phyloP scores from a whole-genome alignment of 2,113 vertebrate species.

The Macheiramphus alcinus region DNA sequence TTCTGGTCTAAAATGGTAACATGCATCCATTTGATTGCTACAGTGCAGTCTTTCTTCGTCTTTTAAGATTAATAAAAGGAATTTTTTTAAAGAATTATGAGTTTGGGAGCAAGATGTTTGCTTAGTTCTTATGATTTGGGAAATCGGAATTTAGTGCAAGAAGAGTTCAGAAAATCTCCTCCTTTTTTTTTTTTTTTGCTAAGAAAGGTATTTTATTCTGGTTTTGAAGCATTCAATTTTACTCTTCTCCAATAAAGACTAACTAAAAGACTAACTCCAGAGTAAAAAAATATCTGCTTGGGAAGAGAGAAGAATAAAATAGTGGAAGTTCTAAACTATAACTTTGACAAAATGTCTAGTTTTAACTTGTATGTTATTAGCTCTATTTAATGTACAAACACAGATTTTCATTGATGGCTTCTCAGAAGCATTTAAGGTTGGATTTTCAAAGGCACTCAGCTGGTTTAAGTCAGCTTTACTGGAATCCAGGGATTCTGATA shows the following conservation, averaged over 20 bases:
- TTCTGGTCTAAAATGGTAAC: not conserved
- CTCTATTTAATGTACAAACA: not conserved
- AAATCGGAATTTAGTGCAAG: not conserved
- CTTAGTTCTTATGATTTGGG: not conserved
- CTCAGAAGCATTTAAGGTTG: not conserved
- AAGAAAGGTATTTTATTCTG: not conserved
- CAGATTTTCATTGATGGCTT: not conserved
- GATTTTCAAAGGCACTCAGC: not conserved
- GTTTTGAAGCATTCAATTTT: not conserved
- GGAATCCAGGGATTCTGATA: not conserved
- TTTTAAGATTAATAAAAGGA: not conserved
- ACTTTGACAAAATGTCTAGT: not conserved
- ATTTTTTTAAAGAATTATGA: not conserved
- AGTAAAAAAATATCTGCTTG: not conserved
- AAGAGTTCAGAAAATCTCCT: not conserved
- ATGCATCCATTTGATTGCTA: not conserved
- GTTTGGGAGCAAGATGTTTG: not conserved
- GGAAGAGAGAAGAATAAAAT: not conserved
- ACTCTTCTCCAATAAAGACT: not conserved
- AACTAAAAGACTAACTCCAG: not conserved
- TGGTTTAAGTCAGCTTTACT: not conserved
- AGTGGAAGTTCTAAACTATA: not conserved
- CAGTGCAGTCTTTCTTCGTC: not conserved
- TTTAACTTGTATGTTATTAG: not conserved
- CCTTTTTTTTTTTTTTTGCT: not conserved